phyloP scores from a whole-genome alignment of 2,797 vertebrate genomes.

The Sandelia bainsii region DNA sequence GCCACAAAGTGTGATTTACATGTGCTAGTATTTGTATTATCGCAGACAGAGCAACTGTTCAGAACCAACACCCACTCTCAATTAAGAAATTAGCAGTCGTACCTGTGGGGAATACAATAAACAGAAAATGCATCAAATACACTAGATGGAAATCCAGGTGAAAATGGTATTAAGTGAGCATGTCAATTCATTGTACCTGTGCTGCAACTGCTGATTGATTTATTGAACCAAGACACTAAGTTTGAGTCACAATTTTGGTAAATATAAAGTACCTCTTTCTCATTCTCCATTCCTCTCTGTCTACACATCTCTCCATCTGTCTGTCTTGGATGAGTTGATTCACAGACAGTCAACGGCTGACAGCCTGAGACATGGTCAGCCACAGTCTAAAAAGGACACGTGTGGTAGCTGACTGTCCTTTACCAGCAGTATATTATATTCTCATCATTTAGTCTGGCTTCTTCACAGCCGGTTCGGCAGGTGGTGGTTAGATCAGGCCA shows the following conservation, averaged over 20 bases:
- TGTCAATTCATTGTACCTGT: slow-evolving; percentile 26
- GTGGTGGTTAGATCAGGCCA: slow-evolving; percentile 34
- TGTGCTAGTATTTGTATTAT: slow-evolving; percentile 4
- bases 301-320: slow-evolving; percentile 12
- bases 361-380: slow-evolving; percentile 30
- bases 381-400: slow-evolving; percentile 26
- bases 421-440: slow-evolving; percentile 21
- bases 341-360: slow-evolving; percentile 45
- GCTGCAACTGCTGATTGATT: slow-evolving; percentile 52
- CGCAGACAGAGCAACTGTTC: slow-evolving; percentile 3
- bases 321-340: slow-evolving; percentile 41
- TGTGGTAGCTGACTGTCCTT: slow-evolving; percentile 21
- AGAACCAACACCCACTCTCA: neutral
- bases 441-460: slow-evolving; percentile 22
- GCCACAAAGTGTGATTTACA: slow-evolving; percentile 10
- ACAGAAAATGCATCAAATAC: neutral
- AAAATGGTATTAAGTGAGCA: slow-evolving; percentile 24
- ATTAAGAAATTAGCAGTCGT: neutral
- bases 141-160: slow-evolving; percentile 17
- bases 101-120: neutral
- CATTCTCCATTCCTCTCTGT: slow-evolving; percentile 3
- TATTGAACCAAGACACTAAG: slow-evolving; percentile 53
- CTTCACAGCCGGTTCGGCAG: slow-evolving; percentile 36
- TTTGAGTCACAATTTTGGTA: slow-evolving; percentile 60
- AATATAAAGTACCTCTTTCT: slow-evolving; percentile 25